Evolutionary conservation across 37 sponge, comb jelly and placozoan genomes (phyloP).

Genomic region (Spongilla lacustris): DNA sequence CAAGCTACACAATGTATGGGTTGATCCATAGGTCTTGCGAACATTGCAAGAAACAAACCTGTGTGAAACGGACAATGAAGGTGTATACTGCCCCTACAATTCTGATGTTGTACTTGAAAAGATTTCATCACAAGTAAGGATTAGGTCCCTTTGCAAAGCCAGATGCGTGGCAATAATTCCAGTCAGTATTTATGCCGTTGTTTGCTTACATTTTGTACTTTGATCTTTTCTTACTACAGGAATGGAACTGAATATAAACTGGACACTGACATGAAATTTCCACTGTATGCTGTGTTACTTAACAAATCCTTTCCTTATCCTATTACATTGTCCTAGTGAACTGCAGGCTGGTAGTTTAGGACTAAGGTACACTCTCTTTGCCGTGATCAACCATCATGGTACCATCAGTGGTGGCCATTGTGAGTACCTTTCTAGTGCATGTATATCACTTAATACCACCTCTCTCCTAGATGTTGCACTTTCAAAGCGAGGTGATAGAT

Average conservation of each 20-base stretch:
- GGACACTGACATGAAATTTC: neutral
- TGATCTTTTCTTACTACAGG: neutral
- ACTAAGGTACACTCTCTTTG: neutral
- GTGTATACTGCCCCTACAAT: neutral
- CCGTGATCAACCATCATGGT: neutral
- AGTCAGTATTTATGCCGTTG: no score
- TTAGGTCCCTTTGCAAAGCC: neutral
- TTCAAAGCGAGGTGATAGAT: neutral
- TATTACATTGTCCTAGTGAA: neutral
- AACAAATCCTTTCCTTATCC: neutral
- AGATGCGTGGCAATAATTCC: no score
- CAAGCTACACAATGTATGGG: no score
- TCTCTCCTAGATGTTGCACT: neutral
- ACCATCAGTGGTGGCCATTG: neutral
- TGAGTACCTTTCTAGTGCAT: neutral
- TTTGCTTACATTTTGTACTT: neutral
- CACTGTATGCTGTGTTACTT: neutral
- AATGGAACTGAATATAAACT: neutral
- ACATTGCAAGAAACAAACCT: neutral
- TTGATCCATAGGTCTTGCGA: neutral
- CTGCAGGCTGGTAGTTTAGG: neutral
- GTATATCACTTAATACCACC: neutral
- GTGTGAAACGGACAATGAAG: neutral
- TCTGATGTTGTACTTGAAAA: neutral
- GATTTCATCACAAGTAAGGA: neutral